A percentile compares a stretch with the other conserved stretches of the same genome.
phyloP scores from a whole-genome alignment of 2,797 vertebrate genomes.

The Antennarius maculatus region DNA sequence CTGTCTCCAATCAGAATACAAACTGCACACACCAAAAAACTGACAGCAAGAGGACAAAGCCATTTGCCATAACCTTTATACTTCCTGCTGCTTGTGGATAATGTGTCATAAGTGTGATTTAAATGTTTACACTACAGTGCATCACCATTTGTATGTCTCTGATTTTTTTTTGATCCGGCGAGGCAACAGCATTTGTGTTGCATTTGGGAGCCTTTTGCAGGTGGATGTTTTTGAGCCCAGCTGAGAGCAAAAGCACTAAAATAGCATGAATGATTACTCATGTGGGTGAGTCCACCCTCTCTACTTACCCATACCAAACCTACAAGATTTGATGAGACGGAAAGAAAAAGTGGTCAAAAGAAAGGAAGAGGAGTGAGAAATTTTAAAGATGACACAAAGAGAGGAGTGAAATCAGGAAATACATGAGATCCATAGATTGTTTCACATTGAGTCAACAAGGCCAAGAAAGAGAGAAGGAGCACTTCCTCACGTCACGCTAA shows the following conservation, averaged over 20 bases:
- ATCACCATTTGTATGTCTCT: constrained; percentile 26
- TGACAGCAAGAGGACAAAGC: constrained; percentile 62
- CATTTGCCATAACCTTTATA: constrained; percentile 58
- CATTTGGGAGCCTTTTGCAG: constrained; percentile 35
- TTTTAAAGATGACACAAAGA: constrained; percentile 29
- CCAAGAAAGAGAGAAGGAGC: constrained; percentile 28
- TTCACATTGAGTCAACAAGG: constrained; percentile 69
- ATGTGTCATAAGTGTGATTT: constrained; percentile 46
- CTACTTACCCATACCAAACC: constrained; percentile 58
- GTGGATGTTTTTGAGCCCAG: constrained; percentile 59
- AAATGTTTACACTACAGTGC: constrained; percentile 32
- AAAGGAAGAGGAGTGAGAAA: constrained; percentile 25
- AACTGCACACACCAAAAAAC: constrained; percentile 52
- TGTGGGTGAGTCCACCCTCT: constrained; percentile 69
- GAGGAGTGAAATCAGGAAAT: constrained; percentile 59
- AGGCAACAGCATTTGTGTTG: constrained; percentile 38
- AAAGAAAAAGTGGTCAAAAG: constrained; percentile 62
- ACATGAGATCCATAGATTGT: constrained; percentile 66
- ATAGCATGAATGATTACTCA: constrained; percentile 73
- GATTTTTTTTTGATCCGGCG: constrained; percentile 33
- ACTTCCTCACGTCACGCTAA: constrained; percentile 45
- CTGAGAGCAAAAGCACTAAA: constrained; percentile 60
- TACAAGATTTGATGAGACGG: constrained; percentile 73
- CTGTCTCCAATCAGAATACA: constrained; percentile 23
- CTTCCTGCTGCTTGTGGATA: constrained; percentile 49